phyloP scores from a whole-genome alignment of 2,888 invertebrate genomes.

The Proisotoma minuta region DNA sequence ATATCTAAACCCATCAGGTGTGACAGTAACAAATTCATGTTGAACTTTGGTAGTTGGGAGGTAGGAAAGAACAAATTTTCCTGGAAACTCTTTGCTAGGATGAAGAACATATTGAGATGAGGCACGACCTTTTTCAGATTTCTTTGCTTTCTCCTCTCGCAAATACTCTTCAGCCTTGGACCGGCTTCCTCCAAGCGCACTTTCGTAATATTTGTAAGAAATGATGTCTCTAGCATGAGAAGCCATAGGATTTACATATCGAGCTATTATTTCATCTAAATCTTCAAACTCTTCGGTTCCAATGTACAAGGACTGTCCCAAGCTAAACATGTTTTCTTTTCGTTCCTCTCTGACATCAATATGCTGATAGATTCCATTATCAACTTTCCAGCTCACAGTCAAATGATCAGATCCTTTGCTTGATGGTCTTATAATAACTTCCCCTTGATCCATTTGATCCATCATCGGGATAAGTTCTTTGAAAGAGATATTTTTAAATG shows the following conservation, averaged over 20 bases:
- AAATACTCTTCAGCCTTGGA: conserved; percentile 83
- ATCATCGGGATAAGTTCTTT: conserved; percentile 87
- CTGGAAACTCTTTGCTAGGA: conserved; percentile 77
- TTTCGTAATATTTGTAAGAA: conserved; percentile 83
- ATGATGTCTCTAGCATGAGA: conserved; percentile 83
- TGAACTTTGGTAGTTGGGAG: conserved; percentile 75
- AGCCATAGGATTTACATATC: conserved; percentile 95
- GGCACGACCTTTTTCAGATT: conserved; percentile 75
- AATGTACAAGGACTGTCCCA: conserved; percentile 84
- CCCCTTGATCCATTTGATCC: conserved; percentile 90
- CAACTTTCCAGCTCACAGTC: conserved; percentile 98
- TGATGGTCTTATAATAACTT: conserved; percentile 91
- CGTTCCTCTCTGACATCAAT: conserved; percentile 93
- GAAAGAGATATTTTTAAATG: conserved; percentile 93
- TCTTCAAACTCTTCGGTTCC: conserved; percentile 90
- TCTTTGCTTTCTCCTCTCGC: conserved; percentile 82
- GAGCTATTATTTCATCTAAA: conserved; percentile 96
- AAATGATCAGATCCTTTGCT: conserved; percentile 94
- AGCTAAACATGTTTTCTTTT: conserved; percentile 91
- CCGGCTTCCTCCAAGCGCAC: conserved; percentile 69
- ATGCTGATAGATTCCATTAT: conserved; percentile 89
- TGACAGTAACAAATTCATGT: conserved; percentile 88
- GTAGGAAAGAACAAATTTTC: conserved; percentile 91
- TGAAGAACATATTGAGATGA: conserved; percentile 85
- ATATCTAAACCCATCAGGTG: conserved; percentile 88